Evolutionary conservation across 1,140 invertebrate genomes (phyloP), one percentile per base, ranked within the genome.

Genomic region (Cheumatopsyche charites): DNA sequence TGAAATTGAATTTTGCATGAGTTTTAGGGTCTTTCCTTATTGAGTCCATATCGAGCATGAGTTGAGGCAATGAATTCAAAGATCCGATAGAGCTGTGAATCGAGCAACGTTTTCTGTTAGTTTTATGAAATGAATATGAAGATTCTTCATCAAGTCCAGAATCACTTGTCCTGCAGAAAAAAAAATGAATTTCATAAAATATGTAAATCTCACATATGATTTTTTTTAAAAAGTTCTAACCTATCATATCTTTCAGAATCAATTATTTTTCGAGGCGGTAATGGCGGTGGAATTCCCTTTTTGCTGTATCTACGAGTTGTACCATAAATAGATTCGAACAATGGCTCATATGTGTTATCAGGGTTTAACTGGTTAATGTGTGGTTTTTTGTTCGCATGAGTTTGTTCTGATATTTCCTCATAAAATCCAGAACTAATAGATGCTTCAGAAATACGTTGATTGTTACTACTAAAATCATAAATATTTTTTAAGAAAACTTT

Each of bases 121-220:
- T 49, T 19, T 68, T 69, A 12, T 63, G 63, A n/a, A 71, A 68
- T 6, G 74, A 75, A 65, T 68, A 73, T 17, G 68, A 49, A 61
- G 58, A 71, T 52, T 75, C 72, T 69, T 73, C 74, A 25, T 75
- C 72, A 17, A 73, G 42, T 29, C 69, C 72, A 6, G 74, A 75
- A 36, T 75, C 74, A 55, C 67, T 73, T 45, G 71, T 67, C 62
- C 71, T 75, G n/a, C n/a, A n/a, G n/a, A n/a, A n/a, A 65, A 70
- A 70, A 70, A 69, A 21, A 43, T 17, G 1, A 47, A 67, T 25
- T 2, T 58, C 4, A 17, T 17, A 15, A 19, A 63, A 63, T 42
- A 42, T 19, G 29, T 7, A 63, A 29, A 63, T 62, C n/a, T n/a
- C n/a, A 36, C 7, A 52, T 26, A 11, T 25, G 1, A 62, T 21